Evolutionary conservation across 2,113 vertebrate species (phyloP).

Genomic region (Malurus alboscapulatus): DNA sequence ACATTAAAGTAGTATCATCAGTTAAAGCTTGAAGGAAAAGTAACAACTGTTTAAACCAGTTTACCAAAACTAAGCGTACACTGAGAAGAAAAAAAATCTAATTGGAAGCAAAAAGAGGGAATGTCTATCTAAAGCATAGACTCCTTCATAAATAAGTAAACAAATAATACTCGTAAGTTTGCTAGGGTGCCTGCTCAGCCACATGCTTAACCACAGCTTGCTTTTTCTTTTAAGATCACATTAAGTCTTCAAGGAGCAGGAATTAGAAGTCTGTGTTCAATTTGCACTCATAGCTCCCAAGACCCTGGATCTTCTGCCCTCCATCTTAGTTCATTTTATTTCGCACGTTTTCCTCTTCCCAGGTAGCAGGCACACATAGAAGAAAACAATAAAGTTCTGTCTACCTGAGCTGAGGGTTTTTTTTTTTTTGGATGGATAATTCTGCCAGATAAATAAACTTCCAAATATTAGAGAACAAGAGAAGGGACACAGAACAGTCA

Average conservation of each 20-base stretch:
- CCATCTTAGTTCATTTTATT: background rate
- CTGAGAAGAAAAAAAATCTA: background rate
- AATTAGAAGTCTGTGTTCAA: constrained; percentile 14
- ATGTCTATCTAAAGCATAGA: constrained; percentile 44
- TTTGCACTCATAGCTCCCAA: background rate
- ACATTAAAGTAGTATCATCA: constrained; percentile 48
- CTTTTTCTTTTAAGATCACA: background rate
- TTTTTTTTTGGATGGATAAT: constrained; percentile 12
- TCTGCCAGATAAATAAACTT: constrained; percentile 52
- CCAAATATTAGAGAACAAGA: constrained; percentile 54
- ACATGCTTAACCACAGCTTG: constrained; percentile 3
- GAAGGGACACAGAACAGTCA: constrained; percentile 71
- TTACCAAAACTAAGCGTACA: constrained; percentile 41
- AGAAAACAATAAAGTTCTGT: background rate
- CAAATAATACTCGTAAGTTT: constrained; percentile 49
- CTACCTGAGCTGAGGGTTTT: constrained; percentile 10
- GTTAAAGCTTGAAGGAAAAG: constrained; percentile 47
- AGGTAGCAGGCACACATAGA: constrained; percentile 52
- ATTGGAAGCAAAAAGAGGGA: constrained; percentile 23
- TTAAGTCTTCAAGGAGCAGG: background rate
- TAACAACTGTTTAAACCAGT: constrained; percentile 37
- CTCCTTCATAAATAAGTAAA: constrained; percentile 65
- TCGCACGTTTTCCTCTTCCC: constrained; percentile 7
- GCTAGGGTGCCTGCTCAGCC: constrained; percentile 18
- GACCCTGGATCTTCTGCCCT: background rate